A percentile compares a stretch with the other conserved stretches of the same genome.
Evolutionary conservation across 1,140 invertebrate genomes (phyloP).

Genomic region (Caenorhabditis remanei): DNA sequence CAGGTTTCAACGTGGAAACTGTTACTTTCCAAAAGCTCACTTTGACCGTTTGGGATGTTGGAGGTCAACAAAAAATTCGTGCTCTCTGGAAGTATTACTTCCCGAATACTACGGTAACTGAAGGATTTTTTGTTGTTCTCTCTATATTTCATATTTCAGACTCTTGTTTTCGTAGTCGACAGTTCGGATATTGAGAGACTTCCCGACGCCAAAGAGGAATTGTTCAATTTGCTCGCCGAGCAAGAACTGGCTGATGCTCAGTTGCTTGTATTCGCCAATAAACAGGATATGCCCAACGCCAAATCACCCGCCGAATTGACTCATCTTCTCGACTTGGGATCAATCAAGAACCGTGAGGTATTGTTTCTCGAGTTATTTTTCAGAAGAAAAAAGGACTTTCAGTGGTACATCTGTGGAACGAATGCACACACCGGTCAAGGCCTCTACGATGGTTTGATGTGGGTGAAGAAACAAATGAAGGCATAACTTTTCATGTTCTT

Average conservation of each 20-base stretch:
- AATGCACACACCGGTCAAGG: conserved; percentile 50
- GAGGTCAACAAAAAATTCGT: conserved; percentile 81
- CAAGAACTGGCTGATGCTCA: conserved; percentile 38
- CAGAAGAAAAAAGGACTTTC: neutral
- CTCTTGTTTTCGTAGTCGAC: conserved; percentile 54
- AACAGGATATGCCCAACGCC: conserved; percentile 24
- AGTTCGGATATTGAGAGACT: conserved; percentile 32
- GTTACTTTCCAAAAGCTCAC: conserved; percentile 78
- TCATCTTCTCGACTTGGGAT: conserved; percentile 10
- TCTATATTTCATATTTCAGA: conserved; percentile 5
- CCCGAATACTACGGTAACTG: conserved; percentile 89
- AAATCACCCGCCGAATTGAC: conserved; percentile 26
- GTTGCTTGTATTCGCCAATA: conserved; percentile 54
- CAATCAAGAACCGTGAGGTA: conserved; percentile 47
- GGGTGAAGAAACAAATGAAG: conserved; percentile 55
- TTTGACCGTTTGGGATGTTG: conserved; percentile 84
- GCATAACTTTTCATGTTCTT: neutral
- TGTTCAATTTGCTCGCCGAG: conserved; percentile 43
- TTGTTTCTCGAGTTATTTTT: neutral
- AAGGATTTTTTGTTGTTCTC: neutral
- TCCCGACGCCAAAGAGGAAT: conserved; percentile 43
- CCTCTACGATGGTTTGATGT: conserved; percentile 46
- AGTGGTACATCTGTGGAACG: conserved; percentile 48
- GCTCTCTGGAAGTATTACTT: conserved; percentile 95
- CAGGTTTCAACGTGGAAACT: conserved; percentile 82